These are phyloP conservation scores for Lytechinus variegatus DNA, from an alignment of 35 echinoderm and acorn worm species.

Conservation along the genomic window DNA sequence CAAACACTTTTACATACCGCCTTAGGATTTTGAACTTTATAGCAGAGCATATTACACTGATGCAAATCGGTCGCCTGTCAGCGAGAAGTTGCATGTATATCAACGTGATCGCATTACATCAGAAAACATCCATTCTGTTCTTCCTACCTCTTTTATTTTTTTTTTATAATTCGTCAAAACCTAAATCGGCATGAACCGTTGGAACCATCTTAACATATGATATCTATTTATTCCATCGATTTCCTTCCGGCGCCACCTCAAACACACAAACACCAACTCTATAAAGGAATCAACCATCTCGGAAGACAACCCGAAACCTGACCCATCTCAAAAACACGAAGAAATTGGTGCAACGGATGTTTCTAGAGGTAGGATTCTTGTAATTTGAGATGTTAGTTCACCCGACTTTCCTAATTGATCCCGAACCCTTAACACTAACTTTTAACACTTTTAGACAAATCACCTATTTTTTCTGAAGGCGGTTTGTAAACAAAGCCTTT, in stretches of 20 bases:
- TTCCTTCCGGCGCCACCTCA: not conserved
- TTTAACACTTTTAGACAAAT: not conserved
- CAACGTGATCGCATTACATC: no score
- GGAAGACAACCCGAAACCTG: not conserved
- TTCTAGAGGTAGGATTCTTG: not conserved
- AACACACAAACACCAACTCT: not conserved
- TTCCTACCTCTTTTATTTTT: no score
- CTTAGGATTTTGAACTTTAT: not conserved
- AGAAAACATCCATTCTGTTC: no score
- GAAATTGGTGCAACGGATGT: not conserved
- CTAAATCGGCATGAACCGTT: not conserved
- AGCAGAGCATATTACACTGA: not conserved
- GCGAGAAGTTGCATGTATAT: no score
- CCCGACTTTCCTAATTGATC: constrained; percentile 4
- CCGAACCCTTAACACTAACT: not conserved
- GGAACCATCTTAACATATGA: not conserved
- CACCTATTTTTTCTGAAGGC: not conserved
- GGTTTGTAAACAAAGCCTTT: not conserved
- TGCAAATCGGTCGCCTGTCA: not conserved
- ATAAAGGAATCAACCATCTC: not conserved
- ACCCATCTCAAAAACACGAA: not conserved
- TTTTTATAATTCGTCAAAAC: not conserved
- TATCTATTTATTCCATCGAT: not conserved
- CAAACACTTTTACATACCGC: no score
- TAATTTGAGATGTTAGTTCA: not conserved